Percentiles rank a stretch among this genome's conserved stretches.
These are phyloP conservation scores for Micrasema longulum DNA, from an alignment of 1,140 invertebrate genomes.

Conservation along the genomic window DNA sequence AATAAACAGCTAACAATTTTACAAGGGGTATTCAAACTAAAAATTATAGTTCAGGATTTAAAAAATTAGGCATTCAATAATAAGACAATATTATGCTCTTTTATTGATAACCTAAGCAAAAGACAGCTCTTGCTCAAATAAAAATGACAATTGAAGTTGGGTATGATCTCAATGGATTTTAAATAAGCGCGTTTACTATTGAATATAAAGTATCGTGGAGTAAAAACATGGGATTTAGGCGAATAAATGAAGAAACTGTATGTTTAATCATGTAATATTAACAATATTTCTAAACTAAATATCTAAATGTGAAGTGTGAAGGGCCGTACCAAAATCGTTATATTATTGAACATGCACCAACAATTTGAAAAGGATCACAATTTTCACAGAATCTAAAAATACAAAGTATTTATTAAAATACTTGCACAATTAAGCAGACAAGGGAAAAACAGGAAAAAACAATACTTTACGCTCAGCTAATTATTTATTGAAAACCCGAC, in stretches of 20 bases:
- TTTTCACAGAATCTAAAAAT: neutral
- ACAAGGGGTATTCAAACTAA: too few species aligned
- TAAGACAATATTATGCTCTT: constrained; percentile 21
- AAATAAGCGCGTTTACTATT: too few species aligned
- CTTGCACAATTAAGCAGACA: constrained; percentile 2
- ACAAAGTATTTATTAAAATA: constrained; percentile 5
- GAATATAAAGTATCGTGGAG: too few species aligned
- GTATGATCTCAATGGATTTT: neutral
- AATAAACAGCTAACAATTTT: too few species aligned
- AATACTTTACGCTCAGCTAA: constrained; percentile 10
- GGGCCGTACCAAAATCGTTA: constrained; percentile 16
- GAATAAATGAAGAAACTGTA: too few species aligned
- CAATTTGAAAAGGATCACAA: neutral
- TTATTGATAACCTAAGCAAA: neutral
- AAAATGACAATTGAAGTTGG: constrained; percentile 2
- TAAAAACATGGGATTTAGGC: too few species aligned
- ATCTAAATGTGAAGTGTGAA: neutral
- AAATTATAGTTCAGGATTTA: constrained; percentile 10
- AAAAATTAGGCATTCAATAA: constrained; percentile 13
- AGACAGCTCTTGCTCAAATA: neutral
- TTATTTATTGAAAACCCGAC: constrained; percentile 35
- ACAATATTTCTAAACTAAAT: neutral
- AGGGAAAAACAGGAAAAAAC: constrained; percentile 16
- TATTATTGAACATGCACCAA: too few species aligned
- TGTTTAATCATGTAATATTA: too few species aligned